Conservation (phyloP, 2,797 vertebrate genomes). For the Smutsia temminckii region DNA sequence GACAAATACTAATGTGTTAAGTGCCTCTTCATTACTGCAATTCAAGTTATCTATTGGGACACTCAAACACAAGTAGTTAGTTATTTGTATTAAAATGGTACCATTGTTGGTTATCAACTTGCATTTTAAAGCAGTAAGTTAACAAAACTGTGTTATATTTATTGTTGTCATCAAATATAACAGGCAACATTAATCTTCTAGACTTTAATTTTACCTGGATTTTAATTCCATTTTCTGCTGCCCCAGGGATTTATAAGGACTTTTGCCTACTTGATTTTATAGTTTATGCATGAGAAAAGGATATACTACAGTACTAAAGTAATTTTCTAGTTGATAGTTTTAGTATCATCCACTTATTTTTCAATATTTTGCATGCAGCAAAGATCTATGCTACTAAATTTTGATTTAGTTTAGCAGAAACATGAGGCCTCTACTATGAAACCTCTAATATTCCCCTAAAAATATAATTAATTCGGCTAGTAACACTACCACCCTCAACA, state of each 20-base stretch:
- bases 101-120: conserved; percentile 73
- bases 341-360: conserved; percentile 76
- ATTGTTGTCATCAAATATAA: conserved; percentile 71
- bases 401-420: conserved; percentile 72
- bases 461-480: conserved; percentile 27
- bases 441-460: conserved; percentile 57
- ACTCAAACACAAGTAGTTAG: conserved; percentile 74
- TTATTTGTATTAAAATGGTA: conserved; percentile 70
- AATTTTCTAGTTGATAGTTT: conserved; percentile 82
- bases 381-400: conserved; percentile 68
- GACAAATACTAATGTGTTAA: conserved; percentile 67
- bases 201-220: conserved; percentile 82
- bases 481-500: not conserved
- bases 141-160: conserved; percentile 79
- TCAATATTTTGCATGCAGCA: conserved; percentile 76
- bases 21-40: conserved; percentile 67
- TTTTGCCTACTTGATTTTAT: conserved; percentile 76
- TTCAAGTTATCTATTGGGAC: conserved; percentile 63
- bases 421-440: conserved; percentile 57
- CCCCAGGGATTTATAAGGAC: conserved; percentile 74
- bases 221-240: conserved; percentile 82
- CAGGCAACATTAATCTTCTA: conserved; percentile 65
- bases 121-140: conserved; percentile 81
- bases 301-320: conserved; percentile 70
- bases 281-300: conserved; percentile 76